phyloP scores from a whole-genome alignment of 2,113 vertebrate genomes.

The Cryptomyrus ogoouensis region DNA sequence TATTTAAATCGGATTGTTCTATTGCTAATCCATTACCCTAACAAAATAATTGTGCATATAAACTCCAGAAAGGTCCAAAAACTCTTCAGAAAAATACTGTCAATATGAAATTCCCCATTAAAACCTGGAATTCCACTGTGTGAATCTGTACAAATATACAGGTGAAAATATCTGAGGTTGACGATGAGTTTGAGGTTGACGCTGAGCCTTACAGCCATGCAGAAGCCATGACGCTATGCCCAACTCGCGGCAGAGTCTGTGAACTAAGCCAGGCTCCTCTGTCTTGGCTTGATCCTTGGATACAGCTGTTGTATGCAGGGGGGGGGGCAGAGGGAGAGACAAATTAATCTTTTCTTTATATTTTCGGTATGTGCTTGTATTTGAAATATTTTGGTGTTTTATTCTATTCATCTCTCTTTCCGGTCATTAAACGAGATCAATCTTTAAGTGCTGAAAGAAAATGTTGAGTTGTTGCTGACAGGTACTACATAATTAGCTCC shows the following conservation, averaged over 20 bases:
- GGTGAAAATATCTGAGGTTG: background rate
- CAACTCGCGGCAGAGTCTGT: background rate
- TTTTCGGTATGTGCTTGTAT: background rate
- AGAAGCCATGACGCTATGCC: background rate
- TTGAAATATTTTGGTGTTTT: background rate
- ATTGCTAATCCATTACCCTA: background rate
- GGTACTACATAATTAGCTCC: background rate
- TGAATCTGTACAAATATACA: background rate
- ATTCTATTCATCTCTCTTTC: background rate
- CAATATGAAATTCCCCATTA: background rate
- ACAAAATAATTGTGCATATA: background rate
- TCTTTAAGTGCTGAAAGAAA: background rate
- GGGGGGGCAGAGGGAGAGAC: background rate
- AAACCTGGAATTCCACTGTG: background rate
- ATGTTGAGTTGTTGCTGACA: background rate
- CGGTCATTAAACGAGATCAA: background rate
- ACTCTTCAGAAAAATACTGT: background rate
- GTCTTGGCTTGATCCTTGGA: constrained; percentile 91
- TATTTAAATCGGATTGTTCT: constrained; percentile 1
- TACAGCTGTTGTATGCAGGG: constrained; percentile 69
- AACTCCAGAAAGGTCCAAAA: background rate
- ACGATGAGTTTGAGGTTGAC: background rate
- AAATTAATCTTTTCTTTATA: background rate
- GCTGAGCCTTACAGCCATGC: background rate
- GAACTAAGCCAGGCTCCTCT: constrained; percentile 82